A percentile compares a stretch with the other conserved stretches of the same genome.
These are phyloP conservation scores for Bubo bubo DNA, from an alignment of 2,113 vertebrate species.

Conservation along the genomic window DNA sequence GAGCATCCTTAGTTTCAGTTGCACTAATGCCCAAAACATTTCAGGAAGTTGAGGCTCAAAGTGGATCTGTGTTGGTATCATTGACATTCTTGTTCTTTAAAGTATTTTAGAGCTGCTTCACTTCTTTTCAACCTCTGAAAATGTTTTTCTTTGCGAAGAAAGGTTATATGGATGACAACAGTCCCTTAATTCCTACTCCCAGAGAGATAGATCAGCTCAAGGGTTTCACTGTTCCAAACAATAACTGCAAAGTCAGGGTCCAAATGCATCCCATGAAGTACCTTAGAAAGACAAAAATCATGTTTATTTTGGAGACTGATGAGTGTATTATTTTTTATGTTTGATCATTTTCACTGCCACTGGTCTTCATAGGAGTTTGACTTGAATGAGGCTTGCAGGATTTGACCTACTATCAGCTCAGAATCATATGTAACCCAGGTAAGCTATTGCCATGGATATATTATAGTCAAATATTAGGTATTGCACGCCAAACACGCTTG, in stretches of 20 bases:
- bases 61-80: background rate
- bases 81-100: background rate
- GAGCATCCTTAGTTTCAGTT: background rate
- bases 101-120: background rate
- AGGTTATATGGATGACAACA: background rate
- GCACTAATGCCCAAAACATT: background rate
- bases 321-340: background rate
- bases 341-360: background rate
- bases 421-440: background rate
- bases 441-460: background rate
- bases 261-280: background rate
- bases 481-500: accelerated
- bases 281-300: background rate
- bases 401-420: background rate
- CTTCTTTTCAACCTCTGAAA: slow-evolving; percentile 22
- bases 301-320: background rate
- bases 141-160: background rate
- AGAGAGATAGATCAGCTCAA: background rate
- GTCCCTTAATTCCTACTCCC: background rate
- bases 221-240: background rate
- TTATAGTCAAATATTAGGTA: background rate
- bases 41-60: background rate
- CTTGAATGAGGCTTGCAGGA: background rate
- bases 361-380: background rate
- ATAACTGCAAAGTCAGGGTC: background rate